Conservation (phyloP, 2,888 invertebrate genomes). For the Leptopilina syphax region DNA sequence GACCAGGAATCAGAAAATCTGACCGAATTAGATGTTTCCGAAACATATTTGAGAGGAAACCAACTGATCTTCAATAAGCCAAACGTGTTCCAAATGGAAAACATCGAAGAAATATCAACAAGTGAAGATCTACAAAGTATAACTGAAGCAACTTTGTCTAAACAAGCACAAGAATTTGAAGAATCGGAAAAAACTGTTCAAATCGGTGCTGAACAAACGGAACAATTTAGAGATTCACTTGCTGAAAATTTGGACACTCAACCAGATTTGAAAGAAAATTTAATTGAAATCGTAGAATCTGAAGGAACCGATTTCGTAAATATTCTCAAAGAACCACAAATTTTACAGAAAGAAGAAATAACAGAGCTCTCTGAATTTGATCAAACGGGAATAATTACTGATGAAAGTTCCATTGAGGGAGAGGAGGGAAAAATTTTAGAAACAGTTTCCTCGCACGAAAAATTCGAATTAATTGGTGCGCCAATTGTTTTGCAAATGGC, state of each 20-base stretch:
- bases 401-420: neutral
- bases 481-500: slow-evolving; percentile 12
- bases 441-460: neutral
- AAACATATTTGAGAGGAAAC: neutral
- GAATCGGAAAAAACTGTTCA: neutral
- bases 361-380: neutral
- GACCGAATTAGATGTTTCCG: neutral
- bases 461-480: neutral
- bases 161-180: neutral
- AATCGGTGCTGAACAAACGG: slow-evolving; percentile 3
- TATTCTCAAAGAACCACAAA: neutral
- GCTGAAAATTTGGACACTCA: neutral
- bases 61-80: neutral
- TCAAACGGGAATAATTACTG: neutral
- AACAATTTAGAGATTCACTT: slow-evolving; percentile 3
- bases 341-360: slow-evolving; percentile 28
- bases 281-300: too few species aligned
- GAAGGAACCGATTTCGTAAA: too few species aligned
- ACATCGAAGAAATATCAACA: neutral
- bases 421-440: slow-evolving; percentile 4
- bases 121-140: slow-evolving; percentile 4
- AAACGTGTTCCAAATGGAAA: neutral
- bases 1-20: slow-evolving; percentile 57
- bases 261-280: neutral
- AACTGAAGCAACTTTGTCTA: neutral